A percentile compares a stretch with the other conserved stretches of the same genome.
Conservation (phyloP, 2,797 vertebrate species). For the Malurus splendens region DNA sequence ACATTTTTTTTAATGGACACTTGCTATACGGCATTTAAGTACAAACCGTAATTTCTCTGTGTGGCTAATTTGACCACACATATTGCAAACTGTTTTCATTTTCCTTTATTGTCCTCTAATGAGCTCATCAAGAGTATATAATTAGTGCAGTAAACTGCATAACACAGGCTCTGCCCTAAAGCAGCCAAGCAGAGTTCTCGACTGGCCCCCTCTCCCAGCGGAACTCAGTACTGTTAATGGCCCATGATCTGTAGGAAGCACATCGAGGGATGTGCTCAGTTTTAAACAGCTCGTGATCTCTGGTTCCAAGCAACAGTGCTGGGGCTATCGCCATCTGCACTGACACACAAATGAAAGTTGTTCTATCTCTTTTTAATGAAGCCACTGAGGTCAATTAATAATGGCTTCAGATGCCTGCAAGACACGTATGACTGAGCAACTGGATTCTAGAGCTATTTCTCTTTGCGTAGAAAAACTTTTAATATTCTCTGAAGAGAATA, state of each 20-base stretch:
- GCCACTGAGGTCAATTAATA: slow-evolving; percentile 25
- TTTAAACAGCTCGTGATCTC: slow-evolving; percentile 20
- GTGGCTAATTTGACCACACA: slow-evolving; percentile 60
- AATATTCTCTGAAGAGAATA: not conserved
- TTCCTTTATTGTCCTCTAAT: slow-evolving; percentile 62
- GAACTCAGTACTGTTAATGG: not conserved
- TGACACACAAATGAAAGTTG: slow-evolving; percentile 1
- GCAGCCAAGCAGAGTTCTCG: slow-evolving; percentile 30
- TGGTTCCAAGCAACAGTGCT: slow-evolving; percentile 2
- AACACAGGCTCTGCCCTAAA: slow-evolving; percentile 31
- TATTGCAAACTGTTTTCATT: slow-evolving; percentile 62
- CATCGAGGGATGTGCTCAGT: not conserved
- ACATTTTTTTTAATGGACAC: slow-evolving; percentile 20
- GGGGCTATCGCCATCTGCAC: not conserved
- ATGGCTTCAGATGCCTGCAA: not conserved
- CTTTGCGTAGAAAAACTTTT: not conserved
- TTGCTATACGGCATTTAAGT: slow-evolving; percentile 36
- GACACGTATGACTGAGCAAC: not conserved
- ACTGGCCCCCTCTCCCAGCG: not conserved
- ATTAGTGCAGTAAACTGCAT: slow-evolving; percentile 35
- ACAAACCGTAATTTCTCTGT: slow-evolving; percentile 39
- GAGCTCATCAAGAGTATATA: slow-evolving; percentile 52
- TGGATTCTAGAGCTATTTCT: not conserved
- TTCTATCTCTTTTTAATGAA: slow-evolving; percentile 16
- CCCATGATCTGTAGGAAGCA: not conserved